Conservation (phyloP, 2,888 invertebrate species). For the Phrixothrix hirtus region DNA sequence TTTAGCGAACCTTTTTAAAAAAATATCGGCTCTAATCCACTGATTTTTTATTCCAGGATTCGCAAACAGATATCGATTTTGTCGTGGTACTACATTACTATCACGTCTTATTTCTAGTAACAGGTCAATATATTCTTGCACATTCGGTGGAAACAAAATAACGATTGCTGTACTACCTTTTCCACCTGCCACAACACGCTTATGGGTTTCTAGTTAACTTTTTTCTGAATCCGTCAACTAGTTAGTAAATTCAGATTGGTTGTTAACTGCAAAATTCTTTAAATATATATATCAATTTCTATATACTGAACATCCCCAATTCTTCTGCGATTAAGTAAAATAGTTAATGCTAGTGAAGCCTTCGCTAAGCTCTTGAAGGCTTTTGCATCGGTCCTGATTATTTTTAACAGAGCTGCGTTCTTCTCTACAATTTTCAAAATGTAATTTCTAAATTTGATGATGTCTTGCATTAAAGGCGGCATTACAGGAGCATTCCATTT, state of each 20-base stretch:
- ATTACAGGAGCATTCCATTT: slow-evolving; percentile 20
- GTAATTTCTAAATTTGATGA: slow-evolving; percentile 23
- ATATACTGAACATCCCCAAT: slow-evolving; percentile 21
- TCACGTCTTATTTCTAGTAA: slow-evolving; percentile 19
- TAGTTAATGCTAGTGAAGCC: slow-evolving; percentile 18
- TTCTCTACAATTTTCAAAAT: slow-evolving; percentile 3
- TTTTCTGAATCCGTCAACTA: slow-evolving; percentile 21
- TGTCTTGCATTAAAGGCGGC: slow-evolving; percentile 20
- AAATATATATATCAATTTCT: slow-evolving; percentile 12
- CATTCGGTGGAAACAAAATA: slow-evolving; percentile 23
- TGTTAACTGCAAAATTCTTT: slow-evolving; percentile 5
- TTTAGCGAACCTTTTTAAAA: slow-evolving; percentile 16
- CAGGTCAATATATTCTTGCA: slow-evolving; percentile 18
- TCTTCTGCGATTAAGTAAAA: slow-evolving; percentile 24
- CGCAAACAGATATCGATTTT: slow-evolving; percentile 27
- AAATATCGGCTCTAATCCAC: slow-evolving; percentile 19
- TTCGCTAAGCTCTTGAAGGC: slow-evolving; percentile 10
- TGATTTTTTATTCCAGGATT: slow-evolving; percentile 12
- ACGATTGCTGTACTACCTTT: slow-evolving; percentile 24
- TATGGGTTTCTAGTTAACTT: slow-evolving; percentile 7
- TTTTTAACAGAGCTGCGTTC: slow-evolving; percentile 6
- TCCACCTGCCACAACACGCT: slow-evolving; percentile 23
- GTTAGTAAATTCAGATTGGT: slow-evolving; percentile 20
- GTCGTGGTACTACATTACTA: slow-evolving; percentile 14
- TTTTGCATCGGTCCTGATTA: slow-evolving; percentile 4